Percentiles rank a stretch among this genome's conserved stretches.
phyloP scores from a whole-genome alignment of 2,888 invertebrate species.

The Scaptomyza tumidula region DNA sequence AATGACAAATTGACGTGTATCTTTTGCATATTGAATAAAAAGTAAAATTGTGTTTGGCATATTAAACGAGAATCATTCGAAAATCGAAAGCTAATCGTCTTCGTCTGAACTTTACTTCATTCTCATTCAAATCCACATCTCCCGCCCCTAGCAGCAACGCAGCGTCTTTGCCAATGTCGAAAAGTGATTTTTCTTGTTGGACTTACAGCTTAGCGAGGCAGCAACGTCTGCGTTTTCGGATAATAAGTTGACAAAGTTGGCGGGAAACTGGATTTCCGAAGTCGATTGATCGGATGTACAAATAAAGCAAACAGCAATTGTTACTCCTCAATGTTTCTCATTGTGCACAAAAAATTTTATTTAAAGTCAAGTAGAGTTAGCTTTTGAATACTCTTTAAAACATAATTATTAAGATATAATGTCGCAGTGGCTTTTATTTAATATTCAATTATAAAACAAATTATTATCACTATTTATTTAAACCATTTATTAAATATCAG shows the following conservation, averaged over 20 bases:
- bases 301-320: constrained; percentile 26
- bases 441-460: neutral
- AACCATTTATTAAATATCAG: neutral
- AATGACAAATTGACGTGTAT: constrained; percentile 62
- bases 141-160: neutral
- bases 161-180: constrained; percentile 32
- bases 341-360: neutral
- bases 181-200: constrained; percentile 79
- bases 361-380: neutral
- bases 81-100: constrained; percentile 69
- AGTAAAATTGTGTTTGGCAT: constrained; percentile 77
- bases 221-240: constrained; percentile 61
- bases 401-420: neutral
- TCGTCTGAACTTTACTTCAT: constrained; percentile 7
- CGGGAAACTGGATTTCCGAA: constrained; percentile 17
- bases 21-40: constrained; percentile 73
- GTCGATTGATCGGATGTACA: constrained; percentile 45
- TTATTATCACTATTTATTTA: neutral
- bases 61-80: constrained; percentile 58
- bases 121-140: neutral
- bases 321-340: constrained; percentile 22
- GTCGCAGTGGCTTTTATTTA: neutral
- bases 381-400: neutral
- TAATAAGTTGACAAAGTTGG: constrained; percentile 50
- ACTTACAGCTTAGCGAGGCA: constrained; percentile 69